These are phyloP conservation scores for Ricordea florida DNA, from an alignment of 92 coral and sea anemone genomes.

Conservation along the genomic window DNA sequence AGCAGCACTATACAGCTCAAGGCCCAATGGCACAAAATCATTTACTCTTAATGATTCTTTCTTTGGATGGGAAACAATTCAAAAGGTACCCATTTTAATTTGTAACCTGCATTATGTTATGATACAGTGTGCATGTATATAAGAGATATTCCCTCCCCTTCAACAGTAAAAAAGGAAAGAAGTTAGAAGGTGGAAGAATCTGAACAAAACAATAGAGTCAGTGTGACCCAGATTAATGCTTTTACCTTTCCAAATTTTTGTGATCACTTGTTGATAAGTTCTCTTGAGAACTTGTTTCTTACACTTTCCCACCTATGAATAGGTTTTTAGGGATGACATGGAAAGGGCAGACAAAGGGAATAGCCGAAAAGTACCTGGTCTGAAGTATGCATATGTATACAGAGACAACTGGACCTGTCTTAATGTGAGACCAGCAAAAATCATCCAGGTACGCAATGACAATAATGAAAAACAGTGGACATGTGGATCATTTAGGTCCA, in stretches of 20 bases:
- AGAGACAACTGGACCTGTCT: slow-evolving; percentile 36
- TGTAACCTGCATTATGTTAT: too few relatives aligned
- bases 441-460: slow-evolving; percentile 14
- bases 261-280: too few relatives aligned
- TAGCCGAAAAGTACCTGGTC: slow-evolving; percentile 27
- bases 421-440: slow-evolving; percentile 35
- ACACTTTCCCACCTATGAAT: too few relatives aligned
- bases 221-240: too few relatives aligned
- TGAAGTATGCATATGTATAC: slow-evolving; percentile 28
- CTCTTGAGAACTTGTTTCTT: too few relatives aligned
- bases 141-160: too few relatives aligned
- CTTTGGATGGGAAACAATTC: slow-evolving; percentile 24
- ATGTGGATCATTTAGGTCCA: not conserved
- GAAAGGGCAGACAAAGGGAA: slow-evolving; percentile 16
- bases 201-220: too few relatives aligned
- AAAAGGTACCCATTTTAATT: too few relatives aligned
- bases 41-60: not conserved
- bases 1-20: slow-evolving; percentile 20
- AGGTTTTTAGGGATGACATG: not conserved
- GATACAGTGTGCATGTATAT: too few relatives aligned
- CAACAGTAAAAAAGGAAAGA: too few relatives aligned
- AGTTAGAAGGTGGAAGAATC: too few relatives aligned
- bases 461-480: not conserved
- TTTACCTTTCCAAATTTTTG: too few relatives aligned
- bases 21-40: not conserved